Conservation (phyloP, 2,797 vertebrate species). For the Prunella strophiata region DNA sequence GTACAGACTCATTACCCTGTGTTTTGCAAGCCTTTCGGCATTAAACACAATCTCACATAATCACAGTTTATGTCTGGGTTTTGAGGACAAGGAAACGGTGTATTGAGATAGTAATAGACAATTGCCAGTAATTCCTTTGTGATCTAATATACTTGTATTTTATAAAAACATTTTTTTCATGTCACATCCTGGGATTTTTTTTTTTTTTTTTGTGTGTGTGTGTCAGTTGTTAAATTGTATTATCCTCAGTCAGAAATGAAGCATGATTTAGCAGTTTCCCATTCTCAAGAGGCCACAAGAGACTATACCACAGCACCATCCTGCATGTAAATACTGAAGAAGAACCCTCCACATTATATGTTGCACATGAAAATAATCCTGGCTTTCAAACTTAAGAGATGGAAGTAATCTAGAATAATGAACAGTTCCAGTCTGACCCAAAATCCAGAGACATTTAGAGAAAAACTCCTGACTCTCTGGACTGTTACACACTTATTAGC, state of each 20-base stretch:
- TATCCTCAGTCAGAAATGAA: not conserved
- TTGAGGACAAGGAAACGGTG: not conserved
- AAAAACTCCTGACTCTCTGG: not conserved
- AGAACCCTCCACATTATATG: not conserved
- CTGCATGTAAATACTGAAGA: not conserved
- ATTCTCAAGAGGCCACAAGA: not conserved
- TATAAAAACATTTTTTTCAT: not conserved
- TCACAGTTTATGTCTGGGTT: not conserved
- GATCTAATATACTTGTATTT: not conserved
- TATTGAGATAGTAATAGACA: not conserved
- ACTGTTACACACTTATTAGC: not conserved
- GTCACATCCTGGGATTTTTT: not conserved
- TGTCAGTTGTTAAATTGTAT: not conserved
- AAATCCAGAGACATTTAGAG: not conserved
- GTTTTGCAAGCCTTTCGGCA: not conserved
- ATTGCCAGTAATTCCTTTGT: not conserved
- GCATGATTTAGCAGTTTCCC: not conserved
- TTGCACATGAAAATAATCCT: not conserved
- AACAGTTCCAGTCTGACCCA: not conserved
- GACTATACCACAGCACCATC: not conserved
- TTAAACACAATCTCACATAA: not conserved
- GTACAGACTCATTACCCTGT: not conserved
- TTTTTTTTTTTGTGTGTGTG: not conserved
- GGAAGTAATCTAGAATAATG: not conserved
- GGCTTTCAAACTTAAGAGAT: accelerated